Evolutionary conservation across 2,113 vertebrate species (phyloP), one percentile per base, ranked within the genome.

Genomic region (Ia io): DNA sequence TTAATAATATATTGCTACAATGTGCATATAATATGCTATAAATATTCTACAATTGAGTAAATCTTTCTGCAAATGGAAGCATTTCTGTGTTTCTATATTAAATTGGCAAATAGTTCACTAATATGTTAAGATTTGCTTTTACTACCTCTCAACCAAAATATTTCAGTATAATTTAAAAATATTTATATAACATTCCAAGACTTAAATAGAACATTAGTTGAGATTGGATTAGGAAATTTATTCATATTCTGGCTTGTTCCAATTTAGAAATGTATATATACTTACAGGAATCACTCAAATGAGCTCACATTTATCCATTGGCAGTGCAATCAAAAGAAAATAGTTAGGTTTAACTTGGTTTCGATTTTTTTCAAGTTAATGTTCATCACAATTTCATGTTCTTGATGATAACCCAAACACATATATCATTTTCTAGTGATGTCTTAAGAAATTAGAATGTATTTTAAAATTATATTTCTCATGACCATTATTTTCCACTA

Each of bases 151-250:
- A 73, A 80, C 8, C 18, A 83, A 96, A 94, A 83, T 8, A 77
- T 49, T 77, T 84, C 32, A 76, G 23, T 37, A 37, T 47, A 90
- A 90, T 69, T 96, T 95, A 13, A 85, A 85, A 65, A 93, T 90
- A 70, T 85, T 91, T 97, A 37, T 59, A 51, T 84, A 84, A 76
- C 44, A 94, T 51, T 37, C 23, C 23, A 89, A 22, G 40, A 89
- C 42, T 90, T 93, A 96, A 78, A 35, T 67, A 47, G 74, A 91
- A 74, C 4, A 77, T 86, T 88, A 70, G 25, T 42, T 82, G 51
- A 96, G 79, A 80, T 63, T 69, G 22, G 90, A 49, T 90, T 10
- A 80, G 22, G 23, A 93, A 80, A 85, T 37, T 6, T 82, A 59
- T 82, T 93, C 37, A 69, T 85, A 65, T 40, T 84, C 76, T 74